Evolutionary conservation across 2,113 vertebrate species (phyloP), one percentile per base, ranked within the genome.

Genomic region (Myanophis thanlyinensis): DNA sequence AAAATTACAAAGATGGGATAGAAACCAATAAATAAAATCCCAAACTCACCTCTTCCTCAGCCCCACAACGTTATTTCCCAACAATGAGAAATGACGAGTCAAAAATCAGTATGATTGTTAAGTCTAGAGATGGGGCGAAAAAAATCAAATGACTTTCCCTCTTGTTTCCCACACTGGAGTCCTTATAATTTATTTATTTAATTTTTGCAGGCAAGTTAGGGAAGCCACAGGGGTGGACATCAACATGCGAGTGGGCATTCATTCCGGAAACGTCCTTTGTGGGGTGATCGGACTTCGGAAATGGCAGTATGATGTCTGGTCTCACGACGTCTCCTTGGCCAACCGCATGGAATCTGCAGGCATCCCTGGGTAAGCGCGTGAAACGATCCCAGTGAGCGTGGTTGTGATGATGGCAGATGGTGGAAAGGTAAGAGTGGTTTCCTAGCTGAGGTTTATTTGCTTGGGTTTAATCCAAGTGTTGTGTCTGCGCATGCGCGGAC

Each of bases 301-400:
- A 93, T 99, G 99, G 99, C 99, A 99, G 97, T 99, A 99, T 5
- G 99, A 99, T 0, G 99, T 99, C n/a, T 99, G 99, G 99, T 99
- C 99, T 0, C 99, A 99, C 11, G 99, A 99, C 0, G 99, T 99
- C 94, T 99, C 99, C 86, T 96, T 99, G 92, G 99, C 99, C 40
- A 99, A 99, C 98, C 98, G 99, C 94, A 99, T 99, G 99, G 99
- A 99, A 96, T 99, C 99, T 0, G 99, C 99, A 0, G 99, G 99
- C 0, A 97, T 99, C 15, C 99, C 99, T 2, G 99, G 99, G 99
- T 99, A 97, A 97, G 98, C 54, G 84, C 67, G 3, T 9, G 30
- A 85, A 23, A 23, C 51, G 87, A 90, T 51, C 54, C 67, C 47
- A 25, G 59, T 25, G 9, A 0, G 40, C 20, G n/a, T 85, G 54